Conservation (phyloP, 92 coral and sea anemone genomes). For the Parazoanthus atlanticus region DNA sequence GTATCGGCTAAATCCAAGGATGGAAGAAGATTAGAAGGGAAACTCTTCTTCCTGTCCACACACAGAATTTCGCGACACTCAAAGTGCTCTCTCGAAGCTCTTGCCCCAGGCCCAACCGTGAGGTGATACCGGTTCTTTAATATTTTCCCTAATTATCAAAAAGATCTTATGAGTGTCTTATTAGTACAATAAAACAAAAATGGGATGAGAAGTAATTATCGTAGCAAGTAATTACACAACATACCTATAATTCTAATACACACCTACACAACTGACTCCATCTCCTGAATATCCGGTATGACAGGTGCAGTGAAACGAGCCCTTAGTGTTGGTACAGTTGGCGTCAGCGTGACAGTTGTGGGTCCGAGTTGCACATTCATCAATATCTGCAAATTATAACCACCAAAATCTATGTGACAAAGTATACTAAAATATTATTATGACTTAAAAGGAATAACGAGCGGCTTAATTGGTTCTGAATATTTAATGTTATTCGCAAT, state of each 20-base stretch:
- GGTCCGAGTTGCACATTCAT: constrained; percentile 42
- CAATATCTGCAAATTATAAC: constrained; percentile 37
- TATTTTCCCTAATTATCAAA: neutral
- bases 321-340: constrained; percentile 88
- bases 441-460: neutral
- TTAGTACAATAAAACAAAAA: neutral
- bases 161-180: neutral
- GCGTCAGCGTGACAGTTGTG: constrained; percentile 88
- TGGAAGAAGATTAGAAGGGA: too few relatives aligned
- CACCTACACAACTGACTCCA: constrained; percentile 70
- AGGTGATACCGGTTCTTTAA: too few relatives aligned
- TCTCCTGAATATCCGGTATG: constrained; percentile 83
- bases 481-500: neutral
- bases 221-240: neutral
- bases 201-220: neutral
- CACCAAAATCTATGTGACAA: neutral
- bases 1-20: too few relatives aligned
- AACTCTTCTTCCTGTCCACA: too few relatives aligned
- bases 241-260: neutral
- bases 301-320: constrained; percentile 88
- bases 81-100: too few relatives aligned
- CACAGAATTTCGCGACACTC: too few relatives aligned
- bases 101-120: too few relatives aligned
- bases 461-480: neutral
- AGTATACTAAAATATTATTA: too few relatives aligned